These are phyloP conservation scores for Harpalus rufipes DNA, from an alignment of 2,888 invertebrate species.

Conservation along the genomic window DNA sequence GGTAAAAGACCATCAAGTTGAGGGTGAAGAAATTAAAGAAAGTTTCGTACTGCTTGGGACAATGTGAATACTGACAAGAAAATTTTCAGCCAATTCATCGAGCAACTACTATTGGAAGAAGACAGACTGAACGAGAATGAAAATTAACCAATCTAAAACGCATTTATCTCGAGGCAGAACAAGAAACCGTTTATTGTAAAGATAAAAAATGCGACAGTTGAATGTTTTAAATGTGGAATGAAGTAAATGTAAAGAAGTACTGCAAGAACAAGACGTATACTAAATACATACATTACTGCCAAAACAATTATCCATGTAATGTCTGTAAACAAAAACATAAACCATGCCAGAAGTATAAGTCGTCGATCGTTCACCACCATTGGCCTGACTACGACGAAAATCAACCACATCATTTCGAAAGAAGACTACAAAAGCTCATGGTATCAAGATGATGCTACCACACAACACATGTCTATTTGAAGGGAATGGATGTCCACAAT, in stretches of 20 bases:
- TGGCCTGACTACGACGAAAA: not conserved
- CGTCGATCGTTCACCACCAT: not conserved
- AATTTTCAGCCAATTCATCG: constrained; percentile 9
- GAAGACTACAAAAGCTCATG: constrained; percentile 60
- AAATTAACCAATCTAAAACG: no score
- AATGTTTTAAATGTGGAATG: constrained; percentile 60
- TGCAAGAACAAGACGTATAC: constrained; percentile 69
- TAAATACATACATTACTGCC: constrained; percentile 70
- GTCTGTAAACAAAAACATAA: no score
- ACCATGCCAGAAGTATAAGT: not conserved
- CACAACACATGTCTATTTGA: constrained; percentile 71
- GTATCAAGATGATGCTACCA: constrained; percentile 71
- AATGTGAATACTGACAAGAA: constrained; percentile 40
- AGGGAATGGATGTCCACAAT: constrained; percentile 69
- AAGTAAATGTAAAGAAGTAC: constrained; percentile 69
- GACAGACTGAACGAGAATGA: no score
- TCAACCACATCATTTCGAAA: constrained; percentile 56
- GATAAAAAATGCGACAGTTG: not conserved
- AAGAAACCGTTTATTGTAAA: not conserved
- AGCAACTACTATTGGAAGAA: constrained; percentile 21
- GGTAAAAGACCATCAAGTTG: not conserved
- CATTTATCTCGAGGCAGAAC: no score
- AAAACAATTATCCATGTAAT: constrained; percentile 70
- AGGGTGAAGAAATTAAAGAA: not conserved
- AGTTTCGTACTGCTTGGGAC: no score